Evolutionary conservation across 2,113 vertebrate genomes (phyloP), one percentile per base, ranked within the genome.

Genomic region (Astur gentilis): DNA sequence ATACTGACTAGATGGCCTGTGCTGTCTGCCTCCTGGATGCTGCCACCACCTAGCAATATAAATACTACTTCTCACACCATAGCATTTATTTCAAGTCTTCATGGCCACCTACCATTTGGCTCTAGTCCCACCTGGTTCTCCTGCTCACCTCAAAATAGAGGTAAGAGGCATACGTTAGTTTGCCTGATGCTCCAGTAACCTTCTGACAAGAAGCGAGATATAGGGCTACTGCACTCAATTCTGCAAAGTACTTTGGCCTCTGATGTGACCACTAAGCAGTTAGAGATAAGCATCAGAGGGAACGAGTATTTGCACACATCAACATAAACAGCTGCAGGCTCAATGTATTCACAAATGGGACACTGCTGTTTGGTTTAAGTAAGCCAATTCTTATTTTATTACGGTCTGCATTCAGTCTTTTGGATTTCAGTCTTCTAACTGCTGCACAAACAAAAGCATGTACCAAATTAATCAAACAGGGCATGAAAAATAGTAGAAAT

Each of bases 271-370:
- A 49, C 22, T 40, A 79, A 11, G 19, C 27, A 22, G 27, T 44
- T 44, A 32, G 36, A 54, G 15, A 36, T 27, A 27, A 70, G 11
- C 15, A 49, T 66, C 34, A 72, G 16, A 36, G 36, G 45, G n/a
- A 67, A 21, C 0, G 1, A 57, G 6, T 45, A 57, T 38, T 73
- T 4, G 1, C 20, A 58, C 9, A 13, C 8, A 76, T 31, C 5
- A 72, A 76, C 49, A 55, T 7, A 26, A 85, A 66, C 13, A 57
- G 31, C 21, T 62, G 7, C 13, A 62, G 23, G 21, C 14, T 92
- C 19, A 69, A 32, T 34, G 62, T 29, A 82, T 36, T 85, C 50
- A 79, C 9, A 67, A 47, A 61, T 16, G 11, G 20, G 3, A 49
- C 40, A 57, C 49, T 6, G 11, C 13, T 52, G 66, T 18, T 78